Evolutionary conservation across 1,140 invertebrate genomes (phyloP).

Genomic region (Heliothis virescens): DNA sequence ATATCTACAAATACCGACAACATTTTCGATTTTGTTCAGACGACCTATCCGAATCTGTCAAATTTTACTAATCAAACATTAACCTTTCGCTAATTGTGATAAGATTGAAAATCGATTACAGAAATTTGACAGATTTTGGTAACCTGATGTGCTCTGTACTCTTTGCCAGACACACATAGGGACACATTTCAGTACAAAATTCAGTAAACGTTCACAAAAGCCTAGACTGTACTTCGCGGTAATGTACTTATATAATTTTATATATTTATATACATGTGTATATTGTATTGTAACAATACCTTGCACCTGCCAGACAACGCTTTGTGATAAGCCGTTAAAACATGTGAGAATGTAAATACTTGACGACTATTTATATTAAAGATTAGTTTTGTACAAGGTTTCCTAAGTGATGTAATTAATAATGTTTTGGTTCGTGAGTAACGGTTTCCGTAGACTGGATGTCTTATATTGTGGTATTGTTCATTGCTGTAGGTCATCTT

Average conservation of each 20-base stretch:
- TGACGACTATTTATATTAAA: constrained; percentile 16
- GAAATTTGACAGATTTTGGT: no score
- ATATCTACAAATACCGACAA: no score
- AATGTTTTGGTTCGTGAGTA: constrained; percentile 11
- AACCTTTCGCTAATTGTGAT: no score
- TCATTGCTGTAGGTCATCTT: not conserved
- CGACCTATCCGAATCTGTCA: no score
- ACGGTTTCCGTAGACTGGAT: constrained; percentile 1
- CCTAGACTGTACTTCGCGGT: not conserved
- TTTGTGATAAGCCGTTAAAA: constrained; percentile 28
- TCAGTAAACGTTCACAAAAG: constrained; percentile 16
- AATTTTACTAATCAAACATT: no score
- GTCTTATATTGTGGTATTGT: not conserved
- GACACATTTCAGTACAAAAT: constrained; percentile 16
- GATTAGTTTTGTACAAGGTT: constrained; percentile 28
- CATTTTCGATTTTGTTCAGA: no score
- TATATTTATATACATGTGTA: not conserved
- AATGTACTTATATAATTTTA: no score
- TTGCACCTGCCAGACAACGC: constrained; percentile 29
- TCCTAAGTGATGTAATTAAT: not conserved
- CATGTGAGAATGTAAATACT: constrained; percentile 35
- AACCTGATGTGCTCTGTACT: no score
- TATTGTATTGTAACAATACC: not conserved
- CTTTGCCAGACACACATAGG: no score
- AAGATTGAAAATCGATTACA: no score